Conservation (phyloP, 1,140 invertebrate genomes). For the Radopholus similis region DNA sequence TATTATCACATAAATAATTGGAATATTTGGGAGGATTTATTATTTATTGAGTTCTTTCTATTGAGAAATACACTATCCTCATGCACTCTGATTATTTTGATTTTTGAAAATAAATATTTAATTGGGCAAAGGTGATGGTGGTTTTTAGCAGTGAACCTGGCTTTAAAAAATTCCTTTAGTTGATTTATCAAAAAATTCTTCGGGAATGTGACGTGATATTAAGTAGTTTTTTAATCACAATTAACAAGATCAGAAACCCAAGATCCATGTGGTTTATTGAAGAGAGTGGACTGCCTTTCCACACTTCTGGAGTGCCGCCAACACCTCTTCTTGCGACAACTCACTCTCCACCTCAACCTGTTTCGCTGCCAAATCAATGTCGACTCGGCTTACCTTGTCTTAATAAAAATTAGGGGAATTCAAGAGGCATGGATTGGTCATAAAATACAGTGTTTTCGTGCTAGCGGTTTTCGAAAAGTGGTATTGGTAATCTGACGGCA, state of each 20-base stretch:
- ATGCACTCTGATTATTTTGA: neutral
- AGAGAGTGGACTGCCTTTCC: neutral
- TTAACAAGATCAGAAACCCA: neutral
- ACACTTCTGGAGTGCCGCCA: neutral
- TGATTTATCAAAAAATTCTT: neutral
- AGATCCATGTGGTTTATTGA: neutral
- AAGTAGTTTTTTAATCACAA: neutral
- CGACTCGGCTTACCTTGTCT: slow-evolving; percentile 40
- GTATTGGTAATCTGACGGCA: neutral
- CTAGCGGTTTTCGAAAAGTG: neutral
- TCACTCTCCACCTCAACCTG: slow-evolving; percentile 32
- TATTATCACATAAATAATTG: neutral
- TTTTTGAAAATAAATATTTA: neutral
- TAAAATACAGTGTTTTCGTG: neutral
- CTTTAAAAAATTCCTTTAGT: neutral
- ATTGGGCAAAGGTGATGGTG: neutral
- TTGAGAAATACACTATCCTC: neutral
- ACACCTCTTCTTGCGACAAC: neutral
- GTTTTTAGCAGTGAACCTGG: neutral
- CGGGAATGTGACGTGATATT: neutral
- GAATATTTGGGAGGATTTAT: neutral
- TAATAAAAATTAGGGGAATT: neutral
- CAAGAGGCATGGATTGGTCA: neutral
- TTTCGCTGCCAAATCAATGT: slow-evolving; percentile 32
- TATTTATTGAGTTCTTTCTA: neutral